These are phyloP conservation scores for Trachythela sp. DNA, from an alignment of 64 coral and sea anemone genomes.

Conservation along the genomic window DNA sequence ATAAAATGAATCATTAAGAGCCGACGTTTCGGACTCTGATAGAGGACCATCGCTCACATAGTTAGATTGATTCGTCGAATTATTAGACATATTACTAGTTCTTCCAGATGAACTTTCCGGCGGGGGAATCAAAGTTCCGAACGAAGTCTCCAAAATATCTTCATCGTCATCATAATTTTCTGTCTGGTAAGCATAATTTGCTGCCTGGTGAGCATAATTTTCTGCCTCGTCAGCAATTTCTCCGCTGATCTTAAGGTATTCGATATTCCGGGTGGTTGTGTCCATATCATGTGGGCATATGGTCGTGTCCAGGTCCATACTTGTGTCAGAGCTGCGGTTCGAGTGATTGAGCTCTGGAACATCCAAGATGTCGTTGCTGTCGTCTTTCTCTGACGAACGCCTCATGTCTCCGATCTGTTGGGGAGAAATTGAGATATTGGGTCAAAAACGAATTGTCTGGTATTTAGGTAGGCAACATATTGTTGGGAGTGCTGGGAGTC, in stretches of 20 bases:
- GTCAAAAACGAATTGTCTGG: not conserved
- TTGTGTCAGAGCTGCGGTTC: not conserved
- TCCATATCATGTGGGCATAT: not conserved
- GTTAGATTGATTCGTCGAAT: not conserved
- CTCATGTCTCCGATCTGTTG: not conserved
- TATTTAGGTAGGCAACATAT: not conserved
- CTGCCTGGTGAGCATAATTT: not conserved
- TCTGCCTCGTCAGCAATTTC: not conserved
- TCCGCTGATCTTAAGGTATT: not conserved
- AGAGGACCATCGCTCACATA: constrained; percentile 10
- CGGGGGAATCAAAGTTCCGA: not conserved
- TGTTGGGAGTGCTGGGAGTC: not conserved
- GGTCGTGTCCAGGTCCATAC: not conserved
- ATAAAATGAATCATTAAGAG: constrained; percentile 1
- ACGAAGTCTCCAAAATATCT: not conserved
- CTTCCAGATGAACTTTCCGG: not conserved
- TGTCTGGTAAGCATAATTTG: not conserved
- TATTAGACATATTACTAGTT: not conserved
- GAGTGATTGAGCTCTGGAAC: not conserved
- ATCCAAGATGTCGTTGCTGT: not conserved
- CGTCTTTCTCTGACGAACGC: not conserved
- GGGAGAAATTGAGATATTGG: not conserved
- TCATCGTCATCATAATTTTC: not conserved
- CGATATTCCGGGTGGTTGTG: not conserved
- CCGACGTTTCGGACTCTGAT: not conserved